Evolutionary conservation across 2,797 vertebrate genomes (phyloP), one percentile per base, ranked within the genome.

Genomic region (Phalanger gymnotis): DNA sequence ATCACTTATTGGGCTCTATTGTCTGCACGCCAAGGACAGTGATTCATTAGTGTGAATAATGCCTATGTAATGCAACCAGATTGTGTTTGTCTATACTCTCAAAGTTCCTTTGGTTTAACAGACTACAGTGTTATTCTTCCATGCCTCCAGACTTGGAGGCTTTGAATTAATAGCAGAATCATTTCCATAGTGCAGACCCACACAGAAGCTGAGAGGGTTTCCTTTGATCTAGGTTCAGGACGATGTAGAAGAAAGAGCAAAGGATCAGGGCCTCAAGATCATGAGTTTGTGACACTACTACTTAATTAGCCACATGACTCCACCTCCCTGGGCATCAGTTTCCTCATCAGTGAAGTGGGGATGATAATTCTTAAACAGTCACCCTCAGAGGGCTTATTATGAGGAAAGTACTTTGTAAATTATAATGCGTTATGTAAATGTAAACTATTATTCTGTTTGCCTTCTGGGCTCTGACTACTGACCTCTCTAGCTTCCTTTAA

Each of bases 81-180:
- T 97, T 97, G 97, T 98, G 97, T 97, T 98, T 97, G 97, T 97
- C 97, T 96, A 97, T 54, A 97, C 96, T 98, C 97, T 40, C 96
- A 97, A 96, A 98, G 96, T 96, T 97, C 95, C 73, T 96, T 95
- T 54, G n/a, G 94, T 97, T 97, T 95, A 97, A 97, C 95, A 95
- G 98, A 97, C 96, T 96, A 97, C 95, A 95, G 96, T 96, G 97
- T 97, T 98, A 97, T 97, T 98, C 97, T 97, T 97, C 93, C 95
- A 97, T 96, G 56, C 97, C 54, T 73, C 97, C 96, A 95, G 92
- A 96, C 93, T 96, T 93, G 96, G 93, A 94, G 91, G 95, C 95
- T 73, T 95, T 93, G 87, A 92, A 57, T 40, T 92, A 96, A 94
- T 91, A 94, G 56, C 27, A 58, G 91, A 53, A 54, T 90, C 90